Evolutionary conservation across 2,888 invertebrate species (phyloP), one percentile per base, ranked within the genome.

Genomic region (Drosophila antonietae): DNA sequence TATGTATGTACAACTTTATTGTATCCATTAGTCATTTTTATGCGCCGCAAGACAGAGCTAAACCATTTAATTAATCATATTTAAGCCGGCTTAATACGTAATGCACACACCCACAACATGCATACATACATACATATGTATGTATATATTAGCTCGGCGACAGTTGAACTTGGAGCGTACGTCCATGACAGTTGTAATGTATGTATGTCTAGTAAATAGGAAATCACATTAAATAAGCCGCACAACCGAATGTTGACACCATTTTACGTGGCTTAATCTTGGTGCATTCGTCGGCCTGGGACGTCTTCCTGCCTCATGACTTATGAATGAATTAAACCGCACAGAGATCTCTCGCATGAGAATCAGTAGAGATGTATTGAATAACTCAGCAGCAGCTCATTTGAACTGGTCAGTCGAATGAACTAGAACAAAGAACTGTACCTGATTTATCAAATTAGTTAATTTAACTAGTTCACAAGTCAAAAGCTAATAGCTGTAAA

Each of bases 221-320:
- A 75, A 83, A 81, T 76, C 68, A 72, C 76, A 87, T 84, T 89
- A 87, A 89, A 78, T 87, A 87, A 83, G 89, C 81, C 84, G 75
- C 83, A 80, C 78, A 83, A 63, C 78, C 62, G 63, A 67, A 81
- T 68, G 78, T 70, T 84, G 84, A 75, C 78, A 73, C 81, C 75
- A 56, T 39, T 65, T 64, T 76, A 86, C 83, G 87, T 83, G 87
- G 77, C 78, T 78, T 78, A 73, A 86, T 83, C 81, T 73, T 57
- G 68, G 14, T 58, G 66, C 71, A 52, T 41, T 56, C 58, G 67
- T 73, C 65, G 20, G 44, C 10, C 28, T 51, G 33, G 46, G n/a
- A 46, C 20, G 51, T 51, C 58, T 28, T 65, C 41, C 67, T 52
- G 60, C n/a, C 47, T 1, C 53, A 15, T 47, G 69, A 60, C 65